Conservation (phyloP, 1,140 invertebrate genomes). For the Sminthurinus signatus region DNA sequence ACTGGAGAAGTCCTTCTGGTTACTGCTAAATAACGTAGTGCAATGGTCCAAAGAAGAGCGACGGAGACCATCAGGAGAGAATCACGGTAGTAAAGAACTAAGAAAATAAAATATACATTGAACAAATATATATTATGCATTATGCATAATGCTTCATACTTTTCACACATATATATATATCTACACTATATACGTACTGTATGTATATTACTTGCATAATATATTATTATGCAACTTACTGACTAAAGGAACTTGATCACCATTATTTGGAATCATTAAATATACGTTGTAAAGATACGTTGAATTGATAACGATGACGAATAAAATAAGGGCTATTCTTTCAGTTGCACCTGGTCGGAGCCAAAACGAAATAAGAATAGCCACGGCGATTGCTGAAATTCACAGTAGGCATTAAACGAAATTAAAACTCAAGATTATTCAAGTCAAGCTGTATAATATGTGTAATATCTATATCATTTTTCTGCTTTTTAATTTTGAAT, state of each 20-base stretch:
- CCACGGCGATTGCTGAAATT: slow-evolving; percentile 29
- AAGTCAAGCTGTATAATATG: no score
- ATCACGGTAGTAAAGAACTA: slow-evolving; percentile 39
- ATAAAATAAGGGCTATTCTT: slow-evolving; percentile 21
- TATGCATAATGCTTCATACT: not conserved
- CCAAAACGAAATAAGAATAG: slow-evolving; percentile 36
- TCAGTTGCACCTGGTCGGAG: slow-evolving; percentile 29
- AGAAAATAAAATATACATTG: not conserved
- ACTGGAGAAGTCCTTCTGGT: slow-evolving; percentile 35
- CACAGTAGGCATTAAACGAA: not conserved
- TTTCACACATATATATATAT: not conserved
- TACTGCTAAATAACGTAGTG: slow-evolving; percentile 36
- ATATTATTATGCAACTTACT: slow-evolving; percentile 20
- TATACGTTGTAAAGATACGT: slow-evolving; percentile 33
- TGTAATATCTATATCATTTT: no score
- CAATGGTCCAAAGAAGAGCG: slow-evolving; percentile 37
- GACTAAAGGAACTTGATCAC: slow-evolving; percentile 34
- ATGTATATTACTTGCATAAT: not conserved
- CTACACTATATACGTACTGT: not conserved
- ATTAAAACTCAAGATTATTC: no score
- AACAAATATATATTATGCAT: no score
- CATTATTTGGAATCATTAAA: slow-evolving; percentile 31
- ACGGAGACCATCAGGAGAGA: slow-evolving; percentile 35
- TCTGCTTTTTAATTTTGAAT: no score
- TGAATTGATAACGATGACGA: slow-evolving; percentile 28